Evolutionary conservation across 2,113 vertebrate species (phyloP), one percentile per base, ranked within the genome.

Genomic region (Chloroceryle aenea): DNA sequence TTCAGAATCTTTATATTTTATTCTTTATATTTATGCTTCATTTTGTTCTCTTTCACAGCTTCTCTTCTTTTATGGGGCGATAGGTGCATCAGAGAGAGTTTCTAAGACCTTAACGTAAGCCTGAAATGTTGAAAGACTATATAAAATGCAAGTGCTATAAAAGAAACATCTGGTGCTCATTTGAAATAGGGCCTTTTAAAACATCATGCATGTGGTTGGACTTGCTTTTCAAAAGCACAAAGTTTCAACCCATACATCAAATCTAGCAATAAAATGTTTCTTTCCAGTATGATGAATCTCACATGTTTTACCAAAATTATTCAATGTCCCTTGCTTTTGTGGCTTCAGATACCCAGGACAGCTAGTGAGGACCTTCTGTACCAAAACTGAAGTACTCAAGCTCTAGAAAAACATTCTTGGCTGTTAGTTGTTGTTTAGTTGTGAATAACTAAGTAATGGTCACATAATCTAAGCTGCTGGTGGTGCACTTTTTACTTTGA

Each of bases 111-210:
- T 66, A 50, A 34, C 52, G 4, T 56, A 43, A 77, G 87, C 47
- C 79, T 89, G 62, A 92, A 87, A 88, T 71, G 76, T 83, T 84
- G 63, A 88, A 74, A 55, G 72, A 42, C 63, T 68, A 4, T 64
- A 43, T 52, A 86, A 92, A 96, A 90, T 72, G 64, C 83, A 84
- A 82, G 58, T 63, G 40, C 1, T 0, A 56, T 89, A 71, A 90
- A 90, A 90, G 52, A 90, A 94, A 92, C 79, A 92, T 92, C 85
- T 94, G 90, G 79, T 84, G 64, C 62, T 96, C 56, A 19, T 96
- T 92, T 93, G 83, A 88, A 93, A 83, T 53, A 89, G 93, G 66
- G 68, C 68, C n/a, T 66, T 87, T 75, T 84, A 95, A 91, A 96
- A 83, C 56, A 79, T 82, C 38, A 5, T 79, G 66, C 48, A 27